Evolutionary conservation across 2,113 vertebrate species (phyloP).

Genomic region (Phrynosoma platyrhinos): DNA sequence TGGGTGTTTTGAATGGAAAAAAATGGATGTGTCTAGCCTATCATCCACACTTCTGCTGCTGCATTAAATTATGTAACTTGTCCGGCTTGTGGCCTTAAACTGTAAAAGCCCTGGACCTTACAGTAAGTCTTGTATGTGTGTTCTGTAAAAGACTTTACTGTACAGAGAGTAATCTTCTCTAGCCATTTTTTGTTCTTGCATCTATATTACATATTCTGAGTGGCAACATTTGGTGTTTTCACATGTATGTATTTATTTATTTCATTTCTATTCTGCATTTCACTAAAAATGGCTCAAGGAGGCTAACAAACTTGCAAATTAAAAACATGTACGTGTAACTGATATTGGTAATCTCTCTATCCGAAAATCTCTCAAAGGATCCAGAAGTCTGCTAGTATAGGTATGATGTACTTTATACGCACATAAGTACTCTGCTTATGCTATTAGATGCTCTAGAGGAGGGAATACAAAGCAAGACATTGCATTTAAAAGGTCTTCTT

Average conservation of each 20-base stretch:
- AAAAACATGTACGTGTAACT: not conserved
- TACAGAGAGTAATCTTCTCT: not conserved
- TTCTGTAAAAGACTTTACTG: not conserved
- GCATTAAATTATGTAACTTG: not conserved
- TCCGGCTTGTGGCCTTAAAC: not conserved
- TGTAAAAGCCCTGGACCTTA: not conserved
- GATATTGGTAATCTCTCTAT: not conserved
- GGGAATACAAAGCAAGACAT: not conserved
- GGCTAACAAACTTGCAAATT: no score
- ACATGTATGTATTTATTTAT: not conserved
- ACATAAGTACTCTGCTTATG: not conserved
- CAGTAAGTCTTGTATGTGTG: slow-evolving; percentile 17
- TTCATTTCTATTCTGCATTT: not conserved
- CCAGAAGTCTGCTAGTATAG: not conserved
- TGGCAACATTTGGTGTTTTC: not conserved
- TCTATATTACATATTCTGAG: not conserved
- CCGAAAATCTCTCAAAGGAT: not conserved
- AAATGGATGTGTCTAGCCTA: not conserved
- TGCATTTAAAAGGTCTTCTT: slow-evolving; percentile 5
- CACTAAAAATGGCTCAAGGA: no score
- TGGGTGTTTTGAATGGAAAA: no score
- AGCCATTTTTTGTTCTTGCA: not conserved
- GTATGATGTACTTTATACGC: not conserved
- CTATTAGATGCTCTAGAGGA: not conserved
- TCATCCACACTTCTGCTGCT: not conserved